phyloP scores from a whole-genome alignment of 2,888 invertebrate species.

The Meta bourneti region DNA sequence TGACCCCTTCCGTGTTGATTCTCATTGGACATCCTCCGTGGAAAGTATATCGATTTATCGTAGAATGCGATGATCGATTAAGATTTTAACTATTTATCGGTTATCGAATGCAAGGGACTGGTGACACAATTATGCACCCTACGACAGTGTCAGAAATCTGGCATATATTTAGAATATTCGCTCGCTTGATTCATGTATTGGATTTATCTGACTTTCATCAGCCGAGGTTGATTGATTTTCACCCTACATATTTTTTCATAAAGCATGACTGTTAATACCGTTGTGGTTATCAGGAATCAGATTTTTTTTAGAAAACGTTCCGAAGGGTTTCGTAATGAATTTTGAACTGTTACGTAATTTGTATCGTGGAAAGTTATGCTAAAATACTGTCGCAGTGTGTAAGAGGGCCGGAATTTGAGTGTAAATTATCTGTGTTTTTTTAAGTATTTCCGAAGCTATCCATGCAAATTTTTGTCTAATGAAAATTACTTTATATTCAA shows the following conservation, averaged over 20 bases:
- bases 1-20: constrained; percentile 35
- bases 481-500: too few relatives aligned
- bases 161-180: not conserved
- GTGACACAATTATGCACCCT: constrained; percentile 24
- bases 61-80: constrained; percentile 29
- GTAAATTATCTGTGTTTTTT: too few relatives aligned
- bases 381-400: too few relatives aligned
- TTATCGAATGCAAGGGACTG: not conserved
- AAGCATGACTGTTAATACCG: too few relatives aligned
- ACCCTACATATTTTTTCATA: constrained; percentile 2
- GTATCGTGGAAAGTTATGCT: too few relatives aligned
- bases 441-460: too few relatives aligned
- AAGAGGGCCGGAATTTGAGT: too few relatives aligned
- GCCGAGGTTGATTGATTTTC: constrained; percentile 2
- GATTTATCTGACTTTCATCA: not conserved
- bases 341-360: too few relatives aligned
- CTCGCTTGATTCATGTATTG: not conserved
- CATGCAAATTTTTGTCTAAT: too few relatives aligned
- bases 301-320: too few relatives aligned
- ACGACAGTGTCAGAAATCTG: not conserved
- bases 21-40: constrained; percentile 43
- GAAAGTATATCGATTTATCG: constrained; percentile 50
- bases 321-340: too few relatives aligned
- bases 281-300: too few relatives aligned
- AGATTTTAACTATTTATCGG: constrained; percentile 20